Conservation (phyloP, 2,113 vertebrate genomes). For the Etia nguti region DNA sequence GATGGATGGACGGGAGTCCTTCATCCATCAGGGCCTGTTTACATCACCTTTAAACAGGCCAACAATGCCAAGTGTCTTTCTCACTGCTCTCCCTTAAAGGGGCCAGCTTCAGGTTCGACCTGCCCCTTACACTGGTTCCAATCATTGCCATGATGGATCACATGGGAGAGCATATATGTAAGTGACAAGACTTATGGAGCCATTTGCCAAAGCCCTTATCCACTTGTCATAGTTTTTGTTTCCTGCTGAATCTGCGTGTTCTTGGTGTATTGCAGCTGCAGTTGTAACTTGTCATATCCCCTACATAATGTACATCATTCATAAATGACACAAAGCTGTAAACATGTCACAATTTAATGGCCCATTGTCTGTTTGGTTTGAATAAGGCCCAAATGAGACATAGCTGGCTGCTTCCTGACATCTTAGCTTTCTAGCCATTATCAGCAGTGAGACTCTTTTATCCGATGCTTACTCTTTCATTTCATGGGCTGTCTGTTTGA, state of each 20-base stretch:
- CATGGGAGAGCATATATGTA: neutral
- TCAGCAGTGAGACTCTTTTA: constrained; percentile 44
- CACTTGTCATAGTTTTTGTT: constrained; percentile 29
- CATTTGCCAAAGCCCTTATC: constrained; percentile 30
- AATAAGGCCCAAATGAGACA: constrained; percentile 47
- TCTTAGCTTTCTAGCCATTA: constrained; percentile 24
- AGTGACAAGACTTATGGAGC: constrained; percentile 42
- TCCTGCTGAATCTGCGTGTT: constrained; percentile 47
- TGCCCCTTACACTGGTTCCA: neutral
- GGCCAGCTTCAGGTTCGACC: constrained; percentile 14
- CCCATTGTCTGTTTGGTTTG: constrained; percentile 36
- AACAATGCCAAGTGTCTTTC: neutral
- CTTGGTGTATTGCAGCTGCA: neutral
- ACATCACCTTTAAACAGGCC: constrained; percentile 65
- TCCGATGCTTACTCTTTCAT: constrained; percentile 49
- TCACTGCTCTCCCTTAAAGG: constrained; percentile 32
- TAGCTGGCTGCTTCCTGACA: neutral
- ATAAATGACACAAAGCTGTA: constrained; percentile 15
- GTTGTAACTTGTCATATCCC: neutral
- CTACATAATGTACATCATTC: constrained; percentile 25
- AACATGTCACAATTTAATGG: constrained; percentile 46
- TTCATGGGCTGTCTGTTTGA: constrained; percentile 55
- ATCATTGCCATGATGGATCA: constrained; percentile 36
- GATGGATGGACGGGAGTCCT: constrained; percentile 60
- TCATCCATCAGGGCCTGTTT: constrained; percentile 69